A percentile compares a stretch with the other conserved stretches of the same genome.
These are phyloP conservation scores for Archegozetes longisetosus DNA, from an alignment of 1,140 invertebrate species.

Conservation along the genomic window DNA sequence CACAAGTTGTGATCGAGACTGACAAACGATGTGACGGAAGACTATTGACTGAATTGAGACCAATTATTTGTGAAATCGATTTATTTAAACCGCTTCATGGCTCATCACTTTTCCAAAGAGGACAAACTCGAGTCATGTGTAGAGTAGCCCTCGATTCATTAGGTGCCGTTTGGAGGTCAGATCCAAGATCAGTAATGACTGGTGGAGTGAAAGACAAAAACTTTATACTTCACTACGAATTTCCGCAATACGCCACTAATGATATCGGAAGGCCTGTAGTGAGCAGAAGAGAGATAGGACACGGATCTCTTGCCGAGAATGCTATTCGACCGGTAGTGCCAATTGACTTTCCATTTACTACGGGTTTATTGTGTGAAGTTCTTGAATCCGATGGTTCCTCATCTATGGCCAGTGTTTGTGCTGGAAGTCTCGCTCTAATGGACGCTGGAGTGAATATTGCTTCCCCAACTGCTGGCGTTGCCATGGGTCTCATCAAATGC, in stretches of 20 bases:
- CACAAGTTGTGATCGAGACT: slow-evolving; percentile 42
- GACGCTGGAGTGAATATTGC: slow-evolving; percentile 80
- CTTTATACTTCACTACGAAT: slow-evolving; percentile 96
- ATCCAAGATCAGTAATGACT: slow-evolving; percentile 69
- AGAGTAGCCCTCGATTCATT: slow-evolving; percentile 87
- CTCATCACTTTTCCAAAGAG: slow-evolving; percentile 87
- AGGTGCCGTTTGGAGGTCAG: slow-evolving; percentile 73
- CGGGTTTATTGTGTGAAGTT: slow-evolving; percentile 70
- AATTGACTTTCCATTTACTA: slow-evolving; percentile 69
- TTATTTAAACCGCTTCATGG: slow-evolving; percentile 84
- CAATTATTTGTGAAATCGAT: slow-evolving; percentile 66
- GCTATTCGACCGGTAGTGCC: slow-evolving; percentile 65
- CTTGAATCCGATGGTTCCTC: slow-evolving; percentile 45
- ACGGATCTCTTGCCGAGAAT: slow-evolving; percentile 89
- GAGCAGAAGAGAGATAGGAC: slow-evolving; percentile 64
- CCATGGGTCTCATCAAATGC: slow-evolving; percentile 67
- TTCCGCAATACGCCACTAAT: slow-evolving; percentile 92
- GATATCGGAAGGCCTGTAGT: slow-evolving; percentile 56
- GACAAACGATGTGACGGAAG: slow-evolving; percentile 74
- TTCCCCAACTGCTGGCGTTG: slow-evolving; percentile 77
- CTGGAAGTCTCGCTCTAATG: slow-evolving; percentile 80
- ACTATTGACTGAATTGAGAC: slow-evolving; percentile 49
- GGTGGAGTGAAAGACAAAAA: slow-evolving; percentile 86
- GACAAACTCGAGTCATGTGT: slow-evolving; percentile 91
- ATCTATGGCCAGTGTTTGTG: slow-evolving; percentile 96